These are phyloP conservation scores for Holotrichia oblita DNA, from an alignment of 1,140 invertebrate genomes.

Conservation along the genomic window DNA sequence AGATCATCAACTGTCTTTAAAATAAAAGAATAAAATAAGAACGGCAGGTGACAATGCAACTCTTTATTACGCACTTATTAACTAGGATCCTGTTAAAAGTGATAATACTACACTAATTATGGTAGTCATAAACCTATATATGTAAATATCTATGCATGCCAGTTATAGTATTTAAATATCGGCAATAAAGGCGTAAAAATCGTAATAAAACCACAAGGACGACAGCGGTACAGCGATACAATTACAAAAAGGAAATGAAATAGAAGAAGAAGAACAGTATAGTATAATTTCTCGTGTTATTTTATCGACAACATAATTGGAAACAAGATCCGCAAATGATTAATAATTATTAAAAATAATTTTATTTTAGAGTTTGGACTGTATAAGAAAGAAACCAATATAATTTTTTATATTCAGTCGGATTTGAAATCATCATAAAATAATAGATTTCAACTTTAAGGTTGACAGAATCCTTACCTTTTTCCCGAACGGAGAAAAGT, in stretches of 20 bases:
- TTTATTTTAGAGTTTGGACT: no score
- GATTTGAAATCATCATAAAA: no score
- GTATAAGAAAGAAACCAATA: no score
- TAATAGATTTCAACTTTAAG: no score
- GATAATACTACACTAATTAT: slow-evolving; percentile 9
- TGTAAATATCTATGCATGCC: not conserved
- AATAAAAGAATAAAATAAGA: not conserved
- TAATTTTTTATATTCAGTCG: no score
- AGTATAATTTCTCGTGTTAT: no score
- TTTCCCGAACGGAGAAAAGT: no score
- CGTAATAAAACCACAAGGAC: not conserved
- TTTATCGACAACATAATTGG: no score
- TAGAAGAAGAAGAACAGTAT: not conserved
- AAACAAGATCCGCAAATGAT: no score
- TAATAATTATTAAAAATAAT: no score
- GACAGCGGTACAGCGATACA: not conserved
- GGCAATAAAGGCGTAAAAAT: not conserved
- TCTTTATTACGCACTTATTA: slow-evolving; percentile 3
- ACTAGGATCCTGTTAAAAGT: slow-evolving; percentile 12
- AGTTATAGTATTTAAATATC: not conserved
- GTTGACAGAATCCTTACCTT: no score
- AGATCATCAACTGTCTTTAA: not conserved
- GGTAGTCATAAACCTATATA: not conserved
- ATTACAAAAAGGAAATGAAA: not conserved
- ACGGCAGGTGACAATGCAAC: slow-evolving; percentile 21